Evolutionary conservation across 2,113 vertebrate genomes (phyloP).

Genomic region (Marmota monax): DNA sequence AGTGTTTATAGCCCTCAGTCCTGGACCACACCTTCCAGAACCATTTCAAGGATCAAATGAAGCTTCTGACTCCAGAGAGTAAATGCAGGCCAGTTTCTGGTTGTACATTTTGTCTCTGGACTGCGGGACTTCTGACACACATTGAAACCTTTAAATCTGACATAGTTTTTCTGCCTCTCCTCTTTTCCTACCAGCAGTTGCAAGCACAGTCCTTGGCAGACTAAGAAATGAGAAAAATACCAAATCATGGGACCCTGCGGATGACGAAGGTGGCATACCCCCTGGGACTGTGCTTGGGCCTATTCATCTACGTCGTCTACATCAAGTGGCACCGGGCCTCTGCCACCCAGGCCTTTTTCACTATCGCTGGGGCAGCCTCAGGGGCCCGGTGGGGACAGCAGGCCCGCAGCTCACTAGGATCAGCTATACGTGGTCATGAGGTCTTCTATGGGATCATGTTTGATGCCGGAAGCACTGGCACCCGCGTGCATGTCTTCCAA

Average conservation of each 20-base stretch:
- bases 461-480: constrained; percentile 97
- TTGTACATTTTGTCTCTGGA: not conserved
- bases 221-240: constrained; percentile 74
- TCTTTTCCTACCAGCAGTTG: constrained; percentile 52
- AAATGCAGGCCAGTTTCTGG: not conserved
- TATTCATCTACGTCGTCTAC: constrained; percentile 92
- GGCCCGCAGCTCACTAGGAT: constrained; percentile 36
- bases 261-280: constrained; percentile 89
- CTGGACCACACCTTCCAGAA: not conserved
- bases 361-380: constrained; percentile 66
- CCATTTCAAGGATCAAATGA: not conserved
- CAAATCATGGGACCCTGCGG: constrained; percentile 90
- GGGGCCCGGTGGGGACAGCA: constrained; percentile 68
- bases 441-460: constrained; percentile 96
- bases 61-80: not conserved
- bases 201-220: not conserved
- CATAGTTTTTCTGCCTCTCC: not conserved
- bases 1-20: not conserved
- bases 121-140: not conserved
- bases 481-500: constrained; percentile 95
- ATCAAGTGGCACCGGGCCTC: constrained; percentile 89
- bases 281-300: constrained; percentile 88
- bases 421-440: not conserved
- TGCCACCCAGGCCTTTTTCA: constrained; percentile 67
- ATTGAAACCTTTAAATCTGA: not conserved